Conservation (phyloP, 2,113 vertebrate genomes). For the Nyctibius bracteatus region DNA sequence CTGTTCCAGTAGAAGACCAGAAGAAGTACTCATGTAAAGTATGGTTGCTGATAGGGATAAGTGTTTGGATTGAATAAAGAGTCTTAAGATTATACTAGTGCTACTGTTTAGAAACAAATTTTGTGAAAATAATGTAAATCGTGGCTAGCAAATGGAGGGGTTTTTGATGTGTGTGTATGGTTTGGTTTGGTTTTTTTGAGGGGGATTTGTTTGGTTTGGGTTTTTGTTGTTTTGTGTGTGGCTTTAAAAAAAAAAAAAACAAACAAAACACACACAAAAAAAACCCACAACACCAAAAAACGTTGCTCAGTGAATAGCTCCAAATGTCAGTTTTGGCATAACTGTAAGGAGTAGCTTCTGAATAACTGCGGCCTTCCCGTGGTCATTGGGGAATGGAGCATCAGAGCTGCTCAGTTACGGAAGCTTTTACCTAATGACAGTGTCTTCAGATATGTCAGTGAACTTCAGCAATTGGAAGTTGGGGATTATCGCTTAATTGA, state of each 20-base stretch:
- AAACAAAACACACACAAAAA: too few relatives aligned
- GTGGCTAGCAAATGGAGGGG: background rate
- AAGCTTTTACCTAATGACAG: background rate
- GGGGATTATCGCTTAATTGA: fast-evolving
- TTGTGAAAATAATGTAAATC: background rate
- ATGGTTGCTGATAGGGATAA: background rate
- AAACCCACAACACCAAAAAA: background rate
- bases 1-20: background rate
- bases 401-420: background rate
- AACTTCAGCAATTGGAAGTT: background rate
- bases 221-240: background rate
- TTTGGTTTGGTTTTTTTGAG: background rate
- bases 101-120: background rate
- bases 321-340: background rate
- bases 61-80: background rate
- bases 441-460: background rate
- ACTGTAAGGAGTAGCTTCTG: background rate
- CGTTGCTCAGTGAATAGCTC: background rate
- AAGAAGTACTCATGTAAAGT: background rate
- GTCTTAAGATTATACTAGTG: background rate
- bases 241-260: background rate
- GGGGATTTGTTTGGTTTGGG: background rate
- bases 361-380: background rate
- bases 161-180: background rate
- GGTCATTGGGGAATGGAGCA: background rate